Evolutionary conservation across 2,888 invertebrate species (phyloP), one percentile per base, ranked within the genome.

Genomic region (Troglohyphantes excavatus): DNA sequence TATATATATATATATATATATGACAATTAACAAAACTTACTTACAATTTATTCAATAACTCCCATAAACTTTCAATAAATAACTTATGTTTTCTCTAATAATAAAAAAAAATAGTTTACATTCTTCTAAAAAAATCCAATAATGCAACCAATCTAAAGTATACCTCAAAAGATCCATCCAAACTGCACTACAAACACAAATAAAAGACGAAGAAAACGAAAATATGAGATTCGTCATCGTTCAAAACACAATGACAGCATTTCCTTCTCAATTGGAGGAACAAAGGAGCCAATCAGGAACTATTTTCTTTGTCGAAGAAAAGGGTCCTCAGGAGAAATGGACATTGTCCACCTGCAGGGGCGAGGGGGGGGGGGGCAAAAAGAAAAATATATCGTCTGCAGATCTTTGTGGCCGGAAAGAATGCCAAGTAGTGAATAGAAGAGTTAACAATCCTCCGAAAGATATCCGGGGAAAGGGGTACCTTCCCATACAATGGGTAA

Each of bases 381-480:
- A 53, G n/a, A 79, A 29, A 78, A 78, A 53, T 43, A 78, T 78
- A 78, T 78, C 63, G 63, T 23, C 63, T 39, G 17, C 5, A 19
- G 13, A 33, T 27, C 33, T 59, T 33, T 21, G 33, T 76, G 53
- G 53, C 13, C 39, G 61, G 27, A 39, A 82, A 72, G 82, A 82
- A 82, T 82, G 82, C 61, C 68, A 72, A 81, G 67, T 46, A 53
- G 81, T 21, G 82, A 70, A 33, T 27, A 82, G 70, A 61, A 59
- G 43, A 82, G 72, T 82, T 72, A 82, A 82, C 82, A 59, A 70
- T 26, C 82, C 29, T 21, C 21, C 46, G 39, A 53, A n/a, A n/a
- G 17, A 17, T 53, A 53, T 53, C 39, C 21, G 63, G 21, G 33
- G 78, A 65, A 81, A 81, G 67, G 53, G 61, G 53, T 67, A 81